Percentiles rank a stretch among this genome's conserved stretches.
These are phyloP conservation scores for Aplysina aerophoba DNA, from an alignment of 37 sponge, comb jelly and placozoan species.

Conservation along the genomic window DNA sequence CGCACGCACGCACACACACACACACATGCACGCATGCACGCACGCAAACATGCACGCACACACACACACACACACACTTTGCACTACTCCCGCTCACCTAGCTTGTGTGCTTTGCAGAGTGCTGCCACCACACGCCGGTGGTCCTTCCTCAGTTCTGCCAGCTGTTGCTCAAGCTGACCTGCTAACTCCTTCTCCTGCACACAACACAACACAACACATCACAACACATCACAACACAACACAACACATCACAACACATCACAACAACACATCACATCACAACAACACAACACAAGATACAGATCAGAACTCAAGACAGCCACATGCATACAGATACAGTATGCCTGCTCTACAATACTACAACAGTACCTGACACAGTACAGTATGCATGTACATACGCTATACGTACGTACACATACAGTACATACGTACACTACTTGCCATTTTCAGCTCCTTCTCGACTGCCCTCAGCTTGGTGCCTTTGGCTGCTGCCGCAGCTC, in stretches of 20 bases:
- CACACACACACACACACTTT: background rate
- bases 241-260: too few relatives aligned
- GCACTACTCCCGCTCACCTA: constrained; percentile 33
- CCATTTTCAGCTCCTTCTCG: constrained; percentile 73
- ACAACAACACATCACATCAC: too few relatives aligned
- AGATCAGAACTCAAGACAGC: too few relatives aligned
- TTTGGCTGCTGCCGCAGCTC: background rate
- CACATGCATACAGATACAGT: too few relatives aligned
- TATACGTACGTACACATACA: background rate
- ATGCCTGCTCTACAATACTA: too few relatives aligned
- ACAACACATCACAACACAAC: too few relatives aligned
- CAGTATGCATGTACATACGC: constrained; percentile 1
- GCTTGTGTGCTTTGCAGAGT: constrained; percentile 57
- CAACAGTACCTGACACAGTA: too few relatives aligned
- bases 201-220: background rate
- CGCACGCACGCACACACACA: constrained; percentile 17
- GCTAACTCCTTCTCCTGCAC: constrained; percentile 36
- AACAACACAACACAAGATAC: too few relatives aligned
- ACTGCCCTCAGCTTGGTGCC: background rate
- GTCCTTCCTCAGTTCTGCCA: constrained; percentile 52
- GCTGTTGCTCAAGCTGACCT: constrained; percentile 55
- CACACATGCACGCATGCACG: constrained; percentile 7
- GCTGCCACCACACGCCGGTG: constrained; percentile 41
- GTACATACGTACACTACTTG: background rate
- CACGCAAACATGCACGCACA: constrained; percentile 28